Evolutionary conservation across 2,797 vertebrate genomes (phyloP).

Genomic region (Anableps anableps): DNA sequence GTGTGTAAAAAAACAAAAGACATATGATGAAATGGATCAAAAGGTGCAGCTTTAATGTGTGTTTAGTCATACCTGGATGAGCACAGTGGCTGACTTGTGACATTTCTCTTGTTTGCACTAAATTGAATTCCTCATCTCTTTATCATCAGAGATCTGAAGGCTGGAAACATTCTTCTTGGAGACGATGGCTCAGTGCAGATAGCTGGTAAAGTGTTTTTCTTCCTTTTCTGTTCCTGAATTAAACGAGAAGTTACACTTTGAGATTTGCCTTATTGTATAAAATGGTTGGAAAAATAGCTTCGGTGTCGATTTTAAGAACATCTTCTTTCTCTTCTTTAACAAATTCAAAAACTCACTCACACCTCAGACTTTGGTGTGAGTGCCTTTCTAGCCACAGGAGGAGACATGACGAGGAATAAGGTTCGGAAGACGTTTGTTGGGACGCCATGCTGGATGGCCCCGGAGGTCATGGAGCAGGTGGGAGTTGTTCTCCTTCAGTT

Average conservation of each 20-base stretch:
- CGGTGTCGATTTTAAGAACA: background rate
- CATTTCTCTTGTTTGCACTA: slow-evolving; percentile 13
- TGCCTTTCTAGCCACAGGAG: slow-evolving; percentile 93
- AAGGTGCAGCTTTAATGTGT: slow-evolving; percentile 21
- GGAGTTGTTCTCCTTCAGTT: background rate
- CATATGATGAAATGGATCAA: slow-evolving; percentile 20
- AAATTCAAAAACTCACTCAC: background rate
- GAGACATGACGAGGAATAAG: slow-evolving; percentile 96
- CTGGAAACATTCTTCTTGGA: slow-evolving; percentile 95
- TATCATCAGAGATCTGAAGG: slow-evolving; percentile 90
- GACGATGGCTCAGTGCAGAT: slow-evolving; percentile 96
- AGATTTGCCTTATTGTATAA: background rate
- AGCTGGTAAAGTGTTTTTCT: slow-evolving; percentile 82
- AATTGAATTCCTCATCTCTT: slow-evolving; percentile 25
- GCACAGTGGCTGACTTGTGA: slow-evolving; percentile 9
- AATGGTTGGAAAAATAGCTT: background rate
- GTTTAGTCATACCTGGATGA: slow-evolving; percentile 11
- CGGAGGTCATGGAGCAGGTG: slow-evolving; percentile 98
- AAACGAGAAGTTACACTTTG: background rate
- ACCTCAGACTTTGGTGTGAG: slow-evolving; percentile 93
- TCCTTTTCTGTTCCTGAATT: background rate
- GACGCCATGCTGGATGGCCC: slow-evolving; percentile 98
- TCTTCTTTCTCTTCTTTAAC: background rate
- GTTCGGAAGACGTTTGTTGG: slow-evolving; percentile 96
- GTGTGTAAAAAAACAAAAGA: slow-evolving; percentile 35